Conservation (phyloP, 2,113 vertebrate species). For the Isurus oxyrinchus region DNA sequence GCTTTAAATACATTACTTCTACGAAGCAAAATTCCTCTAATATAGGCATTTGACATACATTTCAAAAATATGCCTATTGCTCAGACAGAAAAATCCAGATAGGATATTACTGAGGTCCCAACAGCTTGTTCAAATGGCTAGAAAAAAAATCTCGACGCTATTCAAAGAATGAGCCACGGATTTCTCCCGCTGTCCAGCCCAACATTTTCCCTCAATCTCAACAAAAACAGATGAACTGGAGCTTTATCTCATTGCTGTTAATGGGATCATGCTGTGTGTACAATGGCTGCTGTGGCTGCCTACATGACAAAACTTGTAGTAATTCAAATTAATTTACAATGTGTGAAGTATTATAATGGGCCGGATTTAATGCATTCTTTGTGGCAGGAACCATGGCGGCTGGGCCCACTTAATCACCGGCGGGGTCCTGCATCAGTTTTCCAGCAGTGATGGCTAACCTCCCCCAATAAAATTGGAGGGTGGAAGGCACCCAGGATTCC, state of each 20-base stretch:
- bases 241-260: not conserved
- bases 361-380: no score
- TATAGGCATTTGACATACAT: not conserved
- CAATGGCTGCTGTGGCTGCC: not conserved
- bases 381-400: no score
- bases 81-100: not conserved
- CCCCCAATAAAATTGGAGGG: no score
- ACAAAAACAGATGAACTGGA: not conserved
- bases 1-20: not conserved
- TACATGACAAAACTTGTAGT: not conserved
- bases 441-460: no score
- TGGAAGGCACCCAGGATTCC: no score
- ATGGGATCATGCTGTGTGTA: not conserved
- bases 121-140: not conserved
- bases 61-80: not conserved
- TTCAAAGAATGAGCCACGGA: not conserved
- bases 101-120: not conserved
- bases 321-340: not conserved
- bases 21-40: not conserved
- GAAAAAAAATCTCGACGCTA: not conserved
- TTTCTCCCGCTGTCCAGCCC: not conserved
- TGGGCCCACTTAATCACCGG: no score
- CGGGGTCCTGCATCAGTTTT: no score
- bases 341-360: not conserved
- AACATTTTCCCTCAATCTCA: not conserved